Percentiles rank a stretch among this genome's conserved stretches.
These are phyloP conservation scores for Nowickia ferox DNA, from an alignment of 2,888 invertebrate genomes.

Conservation along the genomic window DNA sequence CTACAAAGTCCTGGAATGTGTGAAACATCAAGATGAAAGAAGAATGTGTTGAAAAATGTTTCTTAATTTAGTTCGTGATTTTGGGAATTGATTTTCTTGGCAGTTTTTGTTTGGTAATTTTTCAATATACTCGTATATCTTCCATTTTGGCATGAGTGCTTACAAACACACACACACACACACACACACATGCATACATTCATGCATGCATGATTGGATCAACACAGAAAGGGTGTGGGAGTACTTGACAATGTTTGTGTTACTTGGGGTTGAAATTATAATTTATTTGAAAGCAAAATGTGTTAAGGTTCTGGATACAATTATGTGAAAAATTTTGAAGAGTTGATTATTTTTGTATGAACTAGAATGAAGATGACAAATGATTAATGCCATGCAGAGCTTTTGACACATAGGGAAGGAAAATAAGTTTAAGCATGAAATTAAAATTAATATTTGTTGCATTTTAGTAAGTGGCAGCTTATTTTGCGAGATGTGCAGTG, in stretches of 20 bases:
- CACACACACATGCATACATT: slow-evolving; percentile 23
- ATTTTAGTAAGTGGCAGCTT: not conserved
- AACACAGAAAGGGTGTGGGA: slow-evolving; percentile 17
- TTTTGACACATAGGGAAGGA: not conserved
- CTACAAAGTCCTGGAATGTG: slow-evolving; percentile 57
- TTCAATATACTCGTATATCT: slow-evolving; percentile 55
- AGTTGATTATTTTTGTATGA: slow-evolving; percentile 45
- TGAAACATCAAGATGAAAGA: slow-evolving; percentile 58
- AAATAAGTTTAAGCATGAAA: not conserved
- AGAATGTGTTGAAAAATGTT: slow-evolving; percentile 64
- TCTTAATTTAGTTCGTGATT: slow-evolving; percentile 66
- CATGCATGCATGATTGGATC: slow-evolving; percentile 56
- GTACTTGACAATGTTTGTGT: slow-evolving; percentile 19
- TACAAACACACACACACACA: slow-evolving; percentile 24
- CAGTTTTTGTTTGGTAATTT: slow-evolving; percentile 63
- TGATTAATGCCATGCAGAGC: slow-evolving; percentile 20
- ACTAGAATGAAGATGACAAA: slow-evolving; percentile 38
- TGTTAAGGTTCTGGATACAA: slow-evolving; percentile 43
- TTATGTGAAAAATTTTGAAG: slow-evolving; percentile 48
- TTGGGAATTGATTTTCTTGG: slow-evolving; percentile 71
- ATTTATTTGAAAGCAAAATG: slow-evolving; percentile 33
- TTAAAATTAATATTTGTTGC: not conserved
- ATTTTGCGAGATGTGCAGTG: too few relatives aligned
- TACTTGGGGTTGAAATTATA: slow-evolving; percentile 50
- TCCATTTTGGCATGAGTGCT: slow-evolving; percentile 28